Evolutionary conservation across 2,113 vertebrate species (phyloP), one percentile per base, ranked within the genome.

Genomic region (Ibidorhyncha struthersii): DNA sequence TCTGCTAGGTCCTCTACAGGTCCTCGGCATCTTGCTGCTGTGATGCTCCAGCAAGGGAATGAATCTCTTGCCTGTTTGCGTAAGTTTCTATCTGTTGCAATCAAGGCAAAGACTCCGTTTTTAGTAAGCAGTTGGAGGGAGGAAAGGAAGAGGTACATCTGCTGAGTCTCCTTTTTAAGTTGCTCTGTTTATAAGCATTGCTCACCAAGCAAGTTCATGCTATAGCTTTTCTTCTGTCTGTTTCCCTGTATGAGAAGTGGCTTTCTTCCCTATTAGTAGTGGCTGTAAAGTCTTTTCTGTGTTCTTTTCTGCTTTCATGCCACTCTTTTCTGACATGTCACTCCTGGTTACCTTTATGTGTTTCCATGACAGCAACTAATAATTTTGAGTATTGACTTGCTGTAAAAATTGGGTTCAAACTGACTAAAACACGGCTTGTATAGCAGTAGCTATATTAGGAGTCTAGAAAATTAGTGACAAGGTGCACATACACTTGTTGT

Each of bases 61-160:
- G 19, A 34, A 17, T 53, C 45, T 61, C 53, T 41, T 34, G 76
- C 27, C 47, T 82, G 47, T 86, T 81, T 82, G 74, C 52, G 0
- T 85, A 67, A 97, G 65, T 94, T 94, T 85, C 36, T 65, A 1
- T 67, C 52, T 38, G 56, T 93, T 76, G 85, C 52, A 32, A 4
- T 26, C 29, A 6, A 52, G 87, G 79, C 90, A n/a, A 27, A 72
- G 71, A 3, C 82, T 32, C 53, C 71, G 76, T 63, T 95, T 93
- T 88, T 77, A 88, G 88, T 34, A 69, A 81, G 89, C 43, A 21
- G 66, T 55, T 18, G 17, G 83, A 55, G 67, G 69, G 10, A 55
- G 49, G 61, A 65, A 65, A 65, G 21, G 53, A 85, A 67, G 84
- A 49, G 40, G 14, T 76, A 53, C 43, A 22, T 84, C 70, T 93